phyloP scores from a whole-genome alignment of 2,113 vertebrate species.

The Gambusia affinis region DNA sequence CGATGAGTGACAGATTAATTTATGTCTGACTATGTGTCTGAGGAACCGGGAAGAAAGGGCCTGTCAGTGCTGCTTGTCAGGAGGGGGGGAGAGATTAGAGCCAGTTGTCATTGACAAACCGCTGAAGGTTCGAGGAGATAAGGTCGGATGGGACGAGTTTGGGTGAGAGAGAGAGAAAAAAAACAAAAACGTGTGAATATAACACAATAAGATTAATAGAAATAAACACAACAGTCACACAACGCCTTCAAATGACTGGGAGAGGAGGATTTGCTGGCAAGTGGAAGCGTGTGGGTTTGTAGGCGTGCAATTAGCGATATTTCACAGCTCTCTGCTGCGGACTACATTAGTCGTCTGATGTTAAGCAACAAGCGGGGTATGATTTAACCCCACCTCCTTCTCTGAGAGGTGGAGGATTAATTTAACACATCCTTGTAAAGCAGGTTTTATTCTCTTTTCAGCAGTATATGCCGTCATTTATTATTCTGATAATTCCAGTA shows the following conservation, averaged over 20 bases:
- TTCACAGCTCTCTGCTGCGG: conserved; percentile 39
- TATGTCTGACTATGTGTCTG: conserved; percentile 94
- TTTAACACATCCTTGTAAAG: conserved; percentile 34
- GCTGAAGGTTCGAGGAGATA: conserved; percentile 90
- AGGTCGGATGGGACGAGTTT: conserved; percentile 93
- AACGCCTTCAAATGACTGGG: conserved; percentile 56
- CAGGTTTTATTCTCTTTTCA: conserved; percentile 26
- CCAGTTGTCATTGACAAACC: conserved; percentile 91
- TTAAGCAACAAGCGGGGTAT: conserved; percentile 34
- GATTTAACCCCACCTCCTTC: conserved; percentile 35
- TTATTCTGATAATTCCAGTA: conserved; percentile 18
- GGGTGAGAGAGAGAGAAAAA: conserved; percentile 20
- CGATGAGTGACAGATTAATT: conserved; percentile 98
- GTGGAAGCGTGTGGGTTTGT: conserved; percentile 39
- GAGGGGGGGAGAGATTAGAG: conserved; percentile 92
- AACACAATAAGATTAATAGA: conserved; percentile 40
- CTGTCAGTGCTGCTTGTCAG: conserved; percentile 94
- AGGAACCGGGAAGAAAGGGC: conserved; percentile 92
- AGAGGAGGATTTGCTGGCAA: conserved; percentile 54
- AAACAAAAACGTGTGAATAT: conserved; percentile 53
- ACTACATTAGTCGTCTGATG: conserved; percentile 33
- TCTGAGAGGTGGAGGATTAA: conserved; percentile 19
- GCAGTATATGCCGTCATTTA: background rate
- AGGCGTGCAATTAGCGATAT: conserved; percentile 33
- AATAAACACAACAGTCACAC: conserved; percentile 82